These are phyloP conservation scores for Apogon talboti DNA, from an alignment of 2,797 vertebrate species.

Conservation along the genomic window DNA sequence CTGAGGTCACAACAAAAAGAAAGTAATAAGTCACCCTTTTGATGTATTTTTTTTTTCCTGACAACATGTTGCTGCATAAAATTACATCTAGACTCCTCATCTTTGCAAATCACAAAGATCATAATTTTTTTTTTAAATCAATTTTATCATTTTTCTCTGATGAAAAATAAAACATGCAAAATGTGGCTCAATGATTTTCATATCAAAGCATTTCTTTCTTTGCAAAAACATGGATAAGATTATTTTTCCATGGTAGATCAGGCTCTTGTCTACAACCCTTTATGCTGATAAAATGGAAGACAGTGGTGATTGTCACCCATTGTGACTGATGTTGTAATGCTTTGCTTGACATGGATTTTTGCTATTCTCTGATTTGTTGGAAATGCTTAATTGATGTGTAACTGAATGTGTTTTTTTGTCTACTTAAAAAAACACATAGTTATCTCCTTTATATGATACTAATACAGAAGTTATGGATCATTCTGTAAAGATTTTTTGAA, in stretches of 20 bases:
- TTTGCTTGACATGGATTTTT: no score
- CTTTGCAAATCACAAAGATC: slow-evolving; percentile 1
- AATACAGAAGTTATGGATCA: no score
- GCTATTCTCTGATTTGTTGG: slow-evolving; percentile 33
- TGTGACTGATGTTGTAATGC: slow-evolving; percentile 16
- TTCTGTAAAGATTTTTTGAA: no score
- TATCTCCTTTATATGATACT: no score
- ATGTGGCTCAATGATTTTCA: slow-evolving; percentile 21
- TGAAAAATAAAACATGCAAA: slow-evolving; percentile 7
- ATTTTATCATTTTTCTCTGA: not conserved
- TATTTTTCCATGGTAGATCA: slow-evolving; percentile 17
- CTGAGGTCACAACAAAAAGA: not conserved
- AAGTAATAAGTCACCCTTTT: slow-evolving; percentile 1
- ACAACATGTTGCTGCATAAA: not conserved
- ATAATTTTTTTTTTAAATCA: not conserved
- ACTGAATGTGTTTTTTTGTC: not conserved
- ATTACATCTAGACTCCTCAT: not conserved
- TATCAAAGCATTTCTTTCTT: not conserved
- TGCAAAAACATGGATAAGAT: slow-evolving; percentile 10
- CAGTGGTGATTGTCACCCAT: not conserved
- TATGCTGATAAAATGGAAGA: slow-evolving; percentile 25
- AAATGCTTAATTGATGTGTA: no score
- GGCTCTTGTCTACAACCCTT: slow-evolving; percentile 18
- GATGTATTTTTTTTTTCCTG: slow-evolving; percentile 11
- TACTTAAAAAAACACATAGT: no score